Evolutionary conservation across 2,888 invertebrate species (phyloP).

Genomic region (Gastrophysa polygoni): DNA sequence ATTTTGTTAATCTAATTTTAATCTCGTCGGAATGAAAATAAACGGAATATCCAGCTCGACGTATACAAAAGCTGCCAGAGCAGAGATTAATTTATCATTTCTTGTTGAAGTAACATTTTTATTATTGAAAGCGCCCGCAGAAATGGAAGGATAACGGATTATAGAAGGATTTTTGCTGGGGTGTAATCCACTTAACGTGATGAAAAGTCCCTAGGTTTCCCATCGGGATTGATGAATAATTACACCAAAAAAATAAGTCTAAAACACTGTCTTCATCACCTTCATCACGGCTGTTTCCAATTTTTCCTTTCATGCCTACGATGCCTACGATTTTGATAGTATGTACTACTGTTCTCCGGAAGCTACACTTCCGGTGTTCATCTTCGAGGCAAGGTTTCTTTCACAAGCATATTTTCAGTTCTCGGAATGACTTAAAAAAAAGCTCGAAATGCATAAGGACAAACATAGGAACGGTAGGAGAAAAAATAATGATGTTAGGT

Average conservation of each 20-base stretch:
- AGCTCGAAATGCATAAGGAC: too few relatives aligned
- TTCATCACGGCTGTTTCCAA: background rate
- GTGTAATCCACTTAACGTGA: background rate
- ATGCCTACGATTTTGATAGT: too few relatives aligned
- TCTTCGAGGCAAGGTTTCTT: too few relatives aligned
- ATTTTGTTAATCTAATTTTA: conserved; percentile 1
- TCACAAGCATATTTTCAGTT: too few relatives aligned
- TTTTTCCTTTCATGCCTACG: too few relatives aligned
- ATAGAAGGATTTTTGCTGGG: background rate
- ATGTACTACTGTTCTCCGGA: too few relatives aligned
- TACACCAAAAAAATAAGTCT: background rate
- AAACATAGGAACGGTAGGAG: too few relatives aligned
- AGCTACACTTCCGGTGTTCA: too few relatives aligned
- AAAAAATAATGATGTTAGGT: too few relatives aligned
- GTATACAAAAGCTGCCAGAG: background rate
- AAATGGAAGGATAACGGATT: background rate
- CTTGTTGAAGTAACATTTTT: background rate
- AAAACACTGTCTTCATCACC: background rate
- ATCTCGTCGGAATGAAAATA: background rate
- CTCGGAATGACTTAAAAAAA: too few relatives aligned
- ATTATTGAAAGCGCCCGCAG: background rate
- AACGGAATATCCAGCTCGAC: background rate
- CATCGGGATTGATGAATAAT: background rate
- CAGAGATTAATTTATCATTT: background rate
- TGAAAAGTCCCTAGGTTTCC: background rate